Evolutionary conservation across 2,888 invertebrate genomes (phyloP), one percentile per base, ranked within the genome.

Genomic region (Epistrophe eligans): DNA sequence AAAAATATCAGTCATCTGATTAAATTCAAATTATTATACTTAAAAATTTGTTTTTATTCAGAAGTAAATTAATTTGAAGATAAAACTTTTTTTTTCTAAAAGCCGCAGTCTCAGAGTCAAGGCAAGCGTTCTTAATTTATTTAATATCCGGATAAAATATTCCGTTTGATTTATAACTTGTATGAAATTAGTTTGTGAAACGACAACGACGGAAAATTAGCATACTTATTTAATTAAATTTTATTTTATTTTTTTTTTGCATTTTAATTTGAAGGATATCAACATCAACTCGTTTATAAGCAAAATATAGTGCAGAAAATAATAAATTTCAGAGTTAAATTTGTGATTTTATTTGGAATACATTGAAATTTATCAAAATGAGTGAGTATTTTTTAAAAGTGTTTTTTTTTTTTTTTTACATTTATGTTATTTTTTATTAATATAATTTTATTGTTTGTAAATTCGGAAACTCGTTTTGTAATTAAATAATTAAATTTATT

Each of bases 61-160:
- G 8, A 60, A 17, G 0, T 17, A 17, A 11, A 35, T 19, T 17
- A 19, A 19, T 0, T 60, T 1, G 13, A 40, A 24, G 7, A 28
- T 17, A 28, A 28, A 15, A 15, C 0, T 15, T 28, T 52, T 17
- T 4, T 17, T 9, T n/a, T n/a, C n/a, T n/a, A n/a, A 48, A 48
- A 24, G 9, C 17, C 8, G 9, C 13, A 55, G 32, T 24, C 17
- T 73, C 57, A 67, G 60, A 81, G 77, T 85, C 84, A 85, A 85
- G 84, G 84, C 81, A 62, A 80, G 58, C 48, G 71, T 70, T 71
- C 13, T 24, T 45, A 57, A 19, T 84, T 35, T 17, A 70, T 24
- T 45, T n/a, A 10, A 58, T 64, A 70, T 71, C 45, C 58, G 50
- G 62, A 32, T 38, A 35, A 73, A 58, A 50, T 28, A 17, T 67